These are phyloP conservation scores for Macaca nemestrina DNA, from an alignment of 2,113 vertebrate species.

Conservation along the genomic window DNA sequence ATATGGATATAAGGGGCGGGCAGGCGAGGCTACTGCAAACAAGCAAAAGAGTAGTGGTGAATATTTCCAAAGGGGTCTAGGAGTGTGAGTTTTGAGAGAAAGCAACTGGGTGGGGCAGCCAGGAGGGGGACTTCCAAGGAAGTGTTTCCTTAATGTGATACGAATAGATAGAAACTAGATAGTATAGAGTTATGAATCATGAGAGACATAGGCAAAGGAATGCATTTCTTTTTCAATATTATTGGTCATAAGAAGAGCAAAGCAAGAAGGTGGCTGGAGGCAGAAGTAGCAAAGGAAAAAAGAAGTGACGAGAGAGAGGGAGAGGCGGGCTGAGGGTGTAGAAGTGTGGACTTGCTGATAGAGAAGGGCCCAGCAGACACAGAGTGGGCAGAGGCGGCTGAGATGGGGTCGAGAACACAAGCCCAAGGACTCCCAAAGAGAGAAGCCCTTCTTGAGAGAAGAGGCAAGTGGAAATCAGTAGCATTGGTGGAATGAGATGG, in stretches of 20 bases:
- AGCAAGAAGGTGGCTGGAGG: not conserved
- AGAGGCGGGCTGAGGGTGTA: rapidly evolving
- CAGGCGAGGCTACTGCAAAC: not conserved
- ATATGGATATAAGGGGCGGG: not conserved
- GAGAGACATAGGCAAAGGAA: not conserved
- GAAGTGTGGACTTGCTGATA: not conserved
- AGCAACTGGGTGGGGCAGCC: too few species aligned
- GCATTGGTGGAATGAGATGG: too few species aligned
- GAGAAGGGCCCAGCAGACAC: not conserved
- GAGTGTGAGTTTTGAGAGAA: not conserved
- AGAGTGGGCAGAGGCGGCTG: not conserved
- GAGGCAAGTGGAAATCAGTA: not conserved
- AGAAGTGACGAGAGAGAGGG: not conserved
- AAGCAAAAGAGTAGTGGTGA: not conserved
- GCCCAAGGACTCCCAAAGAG: not conserved
- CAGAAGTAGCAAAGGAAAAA: not conserved
- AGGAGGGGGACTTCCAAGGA: not conserved
- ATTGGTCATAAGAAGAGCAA: not conserved
- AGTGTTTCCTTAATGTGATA: not conserved
- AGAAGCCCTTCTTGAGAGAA: not conserved
- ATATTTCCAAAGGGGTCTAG: not conserved
- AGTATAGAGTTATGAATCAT: not conserved
- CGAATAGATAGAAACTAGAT: not conserved
- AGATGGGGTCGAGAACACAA: not conserved
- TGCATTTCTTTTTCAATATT: not conserved